Evolutionary conservation across 2,888 invertebrate genomes (phyloP), one percentile per base, ranked within the genome.

Genomic region (Euspilapteryx auroguttella): DNA sequence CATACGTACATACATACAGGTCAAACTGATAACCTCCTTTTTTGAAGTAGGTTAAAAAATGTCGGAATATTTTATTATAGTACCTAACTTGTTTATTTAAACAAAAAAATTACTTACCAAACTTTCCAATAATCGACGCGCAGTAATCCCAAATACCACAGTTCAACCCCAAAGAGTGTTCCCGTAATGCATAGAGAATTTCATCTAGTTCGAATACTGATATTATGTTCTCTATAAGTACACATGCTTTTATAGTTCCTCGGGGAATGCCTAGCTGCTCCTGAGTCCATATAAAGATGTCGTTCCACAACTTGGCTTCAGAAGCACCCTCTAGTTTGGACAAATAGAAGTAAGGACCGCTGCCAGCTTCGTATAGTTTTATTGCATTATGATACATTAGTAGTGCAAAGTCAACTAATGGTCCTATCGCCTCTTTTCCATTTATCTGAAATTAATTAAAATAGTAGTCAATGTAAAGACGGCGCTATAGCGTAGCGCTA

Each of bases 101-200:
- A n/a, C n/a, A n/a, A n/a, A n/a, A n/a, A n/a, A n/a, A n/a, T n/a
- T n/a, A n/a, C 45, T 61, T 53, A 69, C 82, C 83, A 55, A 83
- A 82, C 50, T 83, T 84, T 14, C 77, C 68, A 37, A 85, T 79
- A 28, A 85, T 80, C 3, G 82, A 83, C 1, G 83, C 83, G 29
- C 80, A 78, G 47, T 86, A 87, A 47, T 87, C 86, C 87, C 86
- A 87, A 38, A 86, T 82, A 3, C 87, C 86, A 53, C 86, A 86
- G 48, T 86, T 87, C 2, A 87, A 64, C 2, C 86, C 86, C 21
- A 85, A 52, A 0, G 85, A 84, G 52, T 86, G 83, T 30, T 85
- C 80, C 37, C 58, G 76, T 21, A 87, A 49, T 9, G 80, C 82
- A 49, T 73, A 85, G 30, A 86, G 62, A 34, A 87, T 87, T 45